Conservation (phyloP, 1,140 invertebrate species). For the Spodoptera frugiperda region DNA sequence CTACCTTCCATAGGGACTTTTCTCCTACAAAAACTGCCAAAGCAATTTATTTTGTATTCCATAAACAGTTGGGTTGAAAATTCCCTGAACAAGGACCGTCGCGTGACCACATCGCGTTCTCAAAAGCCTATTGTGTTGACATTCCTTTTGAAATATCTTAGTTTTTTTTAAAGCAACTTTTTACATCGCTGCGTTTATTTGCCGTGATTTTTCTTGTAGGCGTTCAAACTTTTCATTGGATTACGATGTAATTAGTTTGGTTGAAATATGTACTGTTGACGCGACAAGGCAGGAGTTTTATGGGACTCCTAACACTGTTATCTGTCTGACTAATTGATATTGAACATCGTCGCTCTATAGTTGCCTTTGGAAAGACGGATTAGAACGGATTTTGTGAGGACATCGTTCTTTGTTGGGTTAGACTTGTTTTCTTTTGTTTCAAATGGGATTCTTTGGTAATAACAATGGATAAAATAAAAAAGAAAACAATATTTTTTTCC, state of each 20-base stretch:
- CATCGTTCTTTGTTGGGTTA: not conserved
- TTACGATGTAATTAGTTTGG: conserved; percentile 39
- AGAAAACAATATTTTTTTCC: too few relatives aligned
- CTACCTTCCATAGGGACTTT: conserved; percentile 49
- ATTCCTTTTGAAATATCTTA: conserved; percentile 67
- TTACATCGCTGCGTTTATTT: conserved; percentile 57
- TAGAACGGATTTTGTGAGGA: conserved; percentile 34
- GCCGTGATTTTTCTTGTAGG: conserved; percentile 33
- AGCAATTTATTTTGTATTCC: not conserved
- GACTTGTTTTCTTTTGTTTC: not conserved
- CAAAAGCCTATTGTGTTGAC: conserved; percentile 57
- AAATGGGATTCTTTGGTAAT: not conserved
- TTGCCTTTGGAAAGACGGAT: conserved; percentile 59
- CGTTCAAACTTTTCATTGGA: conserved; percentile 60
- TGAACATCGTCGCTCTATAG: conserved; percentile 53
- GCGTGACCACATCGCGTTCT: conserved; percentile 67
- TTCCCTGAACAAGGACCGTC: conserved; percentile 22
- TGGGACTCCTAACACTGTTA: conserved; percentile 62
- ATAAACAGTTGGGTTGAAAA: not conserved
- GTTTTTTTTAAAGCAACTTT: conserved; percentile 57
- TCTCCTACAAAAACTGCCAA: not conserved
- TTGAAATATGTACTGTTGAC: conserved; percentile 53
- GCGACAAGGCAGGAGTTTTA: conserved; percentile 60
- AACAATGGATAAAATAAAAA: too few relatives aligned
- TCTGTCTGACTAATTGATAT: conserved; percentile 67